Evolutionary conservation across 2,797 vertebrate genomes (phyloP).

Genomic region (Jordanella pulchra): DNA sequence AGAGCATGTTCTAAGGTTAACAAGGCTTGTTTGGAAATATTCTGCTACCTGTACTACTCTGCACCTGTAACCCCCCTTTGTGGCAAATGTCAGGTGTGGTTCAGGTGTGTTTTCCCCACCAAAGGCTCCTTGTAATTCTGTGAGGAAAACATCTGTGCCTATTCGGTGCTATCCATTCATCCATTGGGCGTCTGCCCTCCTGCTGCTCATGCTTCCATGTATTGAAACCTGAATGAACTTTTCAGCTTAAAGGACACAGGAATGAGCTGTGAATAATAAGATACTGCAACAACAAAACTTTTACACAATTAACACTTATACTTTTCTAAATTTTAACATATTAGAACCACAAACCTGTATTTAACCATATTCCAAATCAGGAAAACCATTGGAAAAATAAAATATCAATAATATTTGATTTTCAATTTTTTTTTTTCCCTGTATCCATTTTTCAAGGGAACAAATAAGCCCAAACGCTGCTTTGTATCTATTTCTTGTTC

Average conservation of each 20-base stretch:
- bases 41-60: constrained; percentile 28
- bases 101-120: constrained; percentile 58
- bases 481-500: too few species aligned
- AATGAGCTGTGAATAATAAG: neutral
- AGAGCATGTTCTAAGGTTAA: constrained; percentile 24
- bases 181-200: constrained; percentile 46
- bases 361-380: neutral
- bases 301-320: too few species aligned
- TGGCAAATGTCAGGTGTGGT: constrained; percentile 47
- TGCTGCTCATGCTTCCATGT: constrained; percentile 64
- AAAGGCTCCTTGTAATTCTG: constrained; percentile 22
- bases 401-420: too few species aligned
- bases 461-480: too few species aligned
- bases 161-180: constrained; percentile 36
- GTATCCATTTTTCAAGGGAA: too few species aligned
- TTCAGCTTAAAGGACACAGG: constrained; percentile 42
- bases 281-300: neutral
- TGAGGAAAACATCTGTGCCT: constrained; percentile 11
- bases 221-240: constrained; percentile 71
- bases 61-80: constrained; percentile 28
- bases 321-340: too few species aligned
- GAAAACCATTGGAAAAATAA: too few species aligned
- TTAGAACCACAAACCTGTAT: neutral
- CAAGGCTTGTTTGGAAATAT: constrained; percentile 58
- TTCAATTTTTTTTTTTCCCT: too few species aligned